Percentiles rank a stretch among this genome's conserved stretches.
These are phyloP conservation scores for Physocephala rufipes DNA, from an alignment of 2,888 invertebrate species.

Conservation along the genomic window DNA sequence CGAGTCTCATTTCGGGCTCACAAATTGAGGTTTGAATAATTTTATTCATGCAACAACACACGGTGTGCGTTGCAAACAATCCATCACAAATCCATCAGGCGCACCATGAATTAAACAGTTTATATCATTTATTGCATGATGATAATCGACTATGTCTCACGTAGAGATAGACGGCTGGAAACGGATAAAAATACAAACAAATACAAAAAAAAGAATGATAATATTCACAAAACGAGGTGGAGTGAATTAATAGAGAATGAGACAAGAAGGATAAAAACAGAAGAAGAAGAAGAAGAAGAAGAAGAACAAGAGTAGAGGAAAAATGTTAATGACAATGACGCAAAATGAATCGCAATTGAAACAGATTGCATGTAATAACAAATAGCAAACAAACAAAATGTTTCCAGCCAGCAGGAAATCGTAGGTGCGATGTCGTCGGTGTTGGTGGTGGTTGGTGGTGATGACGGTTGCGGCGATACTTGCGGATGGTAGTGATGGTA, in stretches of 20 bases:
- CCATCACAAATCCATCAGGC: neutral
- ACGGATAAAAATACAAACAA: neutral
- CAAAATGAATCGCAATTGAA: neutral
- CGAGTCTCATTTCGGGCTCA: no score
- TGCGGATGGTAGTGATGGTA: no score
- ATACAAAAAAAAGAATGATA: slow-evolving; percentile 4
- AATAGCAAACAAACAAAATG: neutral
- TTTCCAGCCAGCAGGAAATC: neutral
- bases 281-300: neutral
- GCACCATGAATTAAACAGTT: no score
- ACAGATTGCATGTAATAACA: neutral
- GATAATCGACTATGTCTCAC: no score
- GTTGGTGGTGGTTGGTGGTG: no score
- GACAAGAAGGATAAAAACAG: neutral
- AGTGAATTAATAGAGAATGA: neutral
- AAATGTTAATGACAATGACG: neutral
- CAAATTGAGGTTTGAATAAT: slow-evolving; percentile 23
- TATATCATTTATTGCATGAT: neutral
- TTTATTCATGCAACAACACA: slow-evolving; percentile 7
- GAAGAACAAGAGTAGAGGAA: neutral
- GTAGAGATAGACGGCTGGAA: neutral
- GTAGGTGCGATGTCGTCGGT: neutral
- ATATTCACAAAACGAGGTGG: slow-evolving; percentile 13
- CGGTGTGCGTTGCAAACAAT: neutral
- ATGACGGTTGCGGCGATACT: no score